A percentile compares a stretch with the other conserved stretches of the same genome.
These are phyloP conservation scores for Lithophane ornitopus DNA, from an alignment of 2,888 invertebrate species.

Conservation along the genomic window DNA sequence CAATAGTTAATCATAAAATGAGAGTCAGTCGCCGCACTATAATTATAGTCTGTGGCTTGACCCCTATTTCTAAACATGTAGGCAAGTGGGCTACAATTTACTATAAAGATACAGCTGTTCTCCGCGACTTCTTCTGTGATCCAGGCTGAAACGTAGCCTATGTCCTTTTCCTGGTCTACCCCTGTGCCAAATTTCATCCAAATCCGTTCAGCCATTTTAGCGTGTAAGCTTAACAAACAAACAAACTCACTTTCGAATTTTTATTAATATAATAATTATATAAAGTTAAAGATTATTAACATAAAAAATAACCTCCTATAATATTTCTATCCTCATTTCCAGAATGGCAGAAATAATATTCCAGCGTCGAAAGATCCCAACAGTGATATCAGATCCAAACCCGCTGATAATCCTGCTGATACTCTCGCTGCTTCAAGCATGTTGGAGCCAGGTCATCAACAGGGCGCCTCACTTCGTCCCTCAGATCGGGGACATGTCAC, in stretches of 20 bases:
- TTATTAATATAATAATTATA: no score
- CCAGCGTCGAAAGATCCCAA: slow-evolving; percentile 81
- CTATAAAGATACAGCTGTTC: no score
- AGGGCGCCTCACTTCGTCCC: slow-evolving; percentile 94
- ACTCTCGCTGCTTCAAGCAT: slow-evolving; percentile 74
- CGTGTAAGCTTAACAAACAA: no score
- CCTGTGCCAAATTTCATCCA: no score
- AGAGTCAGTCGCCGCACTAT: neutral
- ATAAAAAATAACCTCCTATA: neutral
- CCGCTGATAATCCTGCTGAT: slow-evolving; percentile 80
- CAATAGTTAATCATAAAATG: neutral
- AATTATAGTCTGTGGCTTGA: neutral
- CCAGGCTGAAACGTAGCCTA: no score
- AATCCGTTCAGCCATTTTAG: no score
- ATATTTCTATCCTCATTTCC: slow-evolving; percentile 57
- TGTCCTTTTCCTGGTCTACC: no score
- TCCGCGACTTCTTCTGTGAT: no score
- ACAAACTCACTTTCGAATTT: no score
- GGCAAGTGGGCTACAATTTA: no score
- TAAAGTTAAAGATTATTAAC: neutral
- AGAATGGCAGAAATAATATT: slow-evolving; percentile 88
- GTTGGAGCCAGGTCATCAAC: slow-evolving; percentile 91
- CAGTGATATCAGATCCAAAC: slow-evolving; percentile 79
- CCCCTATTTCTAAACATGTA: neutral
- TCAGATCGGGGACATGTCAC: slow-evolving; percentile 94